Evolutionary conservation across 2,888 invertebrate species (phyloP).

Genomic region (Hedychridium roseum): DNA sequence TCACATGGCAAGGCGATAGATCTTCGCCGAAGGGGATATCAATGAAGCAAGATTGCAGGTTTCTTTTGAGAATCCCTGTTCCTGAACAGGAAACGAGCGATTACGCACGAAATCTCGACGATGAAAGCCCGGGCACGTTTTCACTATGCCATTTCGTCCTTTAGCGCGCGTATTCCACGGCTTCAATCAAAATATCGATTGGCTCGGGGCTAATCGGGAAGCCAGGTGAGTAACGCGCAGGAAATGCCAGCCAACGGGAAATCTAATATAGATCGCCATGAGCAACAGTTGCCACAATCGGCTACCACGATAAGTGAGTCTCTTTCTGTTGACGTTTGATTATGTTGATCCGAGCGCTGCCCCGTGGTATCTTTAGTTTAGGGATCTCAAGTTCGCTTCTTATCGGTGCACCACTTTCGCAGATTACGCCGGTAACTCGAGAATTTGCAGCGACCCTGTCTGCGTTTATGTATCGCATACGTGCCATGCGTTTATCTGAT

Average conservation of each 20-base stretch:
- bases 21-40: too few relatives aligned
- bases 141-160: slow-evolving; percentile 17
- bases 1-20: too few relatives aligned
- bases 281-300: too few relatives aligned
- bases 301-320: too few relatives aligned
- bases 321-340: too few relatives aligned
- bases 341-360: neutral
- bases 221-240: too few relatives aligned
- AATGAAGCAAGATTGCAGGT: too few relatives aligned
- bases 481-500: slow-evolving; percentile 6
- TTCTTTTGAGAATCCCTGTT: too few relatives aligned
- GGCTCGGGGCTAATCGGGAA: too few relatives aligned
- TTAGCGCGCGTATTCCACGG: slow-evolving; percentile 1
- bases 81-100: too few relatives aligned
- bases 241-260: too few relatives aligned
- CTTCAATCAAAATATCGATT: neutral
- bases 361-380: neutral
- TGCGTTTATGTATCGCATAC: slow-evolving; percentile 2
- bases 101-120: slow-evolving; percentile 22
- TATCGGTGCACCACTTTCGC: slow-evolving; percentile 4
- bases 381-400: neutral
- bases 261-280: too few relatives aligned
- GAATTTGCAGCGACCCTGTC: neutral
- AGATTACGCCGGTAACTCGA: slow-evolving; percentile 6
- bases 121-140: slow-evolving; percentile 24